Evolutionary conservation across 2,888 invertebrate species (phyloP).

Genomic region (Holacanthella duospinosa): DNA sequence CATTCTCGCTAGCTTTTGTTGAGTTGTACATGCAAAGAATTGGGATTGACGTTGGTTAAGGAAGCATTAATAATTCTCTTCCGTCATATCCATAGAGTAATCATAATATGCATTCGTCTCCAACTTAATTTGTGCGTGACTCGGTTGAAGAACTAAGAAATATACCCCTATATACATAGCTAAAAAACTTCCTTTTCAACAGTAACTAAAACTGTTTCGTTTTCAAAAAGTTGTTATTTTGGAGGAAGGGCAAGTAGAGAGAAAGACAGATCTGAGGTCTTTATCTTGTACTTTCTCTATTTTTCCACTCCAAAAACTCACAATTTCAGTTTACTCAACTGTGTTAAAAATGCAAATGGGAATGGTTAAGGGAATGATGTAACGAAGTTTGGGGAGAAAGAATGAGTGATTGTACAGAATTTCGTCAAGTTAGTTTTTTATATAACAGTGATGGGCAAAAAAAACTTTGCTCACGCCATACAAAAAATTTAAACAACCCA

Average conservation of each 20-base stretch:
- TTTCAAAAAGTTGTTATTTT: background rate
- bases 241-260: background rate
- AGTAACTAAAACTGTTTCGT: background rate
- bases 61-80: background rate
- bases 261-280: background rate
- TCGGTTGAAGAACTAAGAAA: background rate
- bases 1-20: background rate
- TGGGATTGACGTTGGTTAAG: background rate
- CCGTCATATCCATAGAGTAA: background rate
- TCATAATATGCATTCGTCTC: background rate
- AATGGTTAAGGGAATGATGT: background rate
- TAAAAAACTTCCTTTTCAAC: background rate
- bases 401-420: background rate
- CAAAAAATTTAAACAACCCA: too few relatives aligned
- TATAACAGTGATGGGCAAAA: background rate
- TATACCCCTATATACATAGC: background rate
- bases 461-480: too few relatives aligned
- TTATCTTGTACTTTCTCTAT: background rate
- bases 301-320: background rate
- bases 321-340: background rate
- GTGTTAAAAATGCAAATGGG: background rate
- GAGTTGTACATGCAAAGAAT: background rate
- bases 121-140: constrained; percentile 1
- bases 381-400: background rate
- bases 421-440: background rate